Base-by-base conservation (phyloP, 2,888 invertebrate genomes). In the Ectemnius cavifrons region DNA sequence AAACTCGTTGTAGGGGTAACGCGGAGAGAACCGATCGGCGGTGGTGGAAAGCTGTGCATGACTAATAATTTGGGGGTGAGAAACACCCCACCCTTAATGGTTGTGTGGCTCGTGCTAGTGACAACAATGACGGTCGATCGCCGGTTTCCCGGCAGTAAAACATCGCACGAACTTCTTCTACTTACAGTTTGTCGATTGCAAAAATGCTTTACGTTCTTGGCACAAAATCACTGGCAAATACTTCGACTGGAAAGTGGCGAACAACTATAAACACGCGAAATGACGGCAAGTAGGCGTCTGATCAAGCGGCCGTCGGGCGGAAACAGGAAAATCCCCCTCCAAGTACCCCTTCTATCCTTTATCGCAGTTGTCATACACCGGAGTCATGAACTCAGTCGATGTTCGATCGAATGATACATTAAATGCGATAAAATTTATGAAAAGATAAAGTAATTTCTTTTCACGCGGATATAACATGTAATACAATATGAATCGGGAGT, bases 41-140 rank as follows among this genome's bases (percentile, higher is more conserved):
- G 57, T 63, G 62, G 61, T 67, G 72, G 52, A 77, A 73, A 75
- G 72, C 71, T 65, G 76, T 80, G 80, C 84, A 86, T 89, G 89
- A 89, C 89, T 89, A 89, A 89, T 89, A 89, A 86, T 85, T 86
- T 79, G 79, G 85, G 89, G 88, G 87, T 87, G 88, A 87, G 88
- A 52, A 16, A 84, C 81, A 87, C 87, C 86, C 88, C 87, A 86
- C 88, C 87, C 88, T 85, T 82, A 63, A 74, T 71, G 66, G 75
- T 64, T 28, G 70, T 37, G 37, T 66, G 67, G 47, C 71, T 47
- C 57, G 16, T 66, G 69, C 58, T 56, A 69, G 73, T 67, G 73
- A 77, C 58, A 78, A 76, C 77, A 77, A 62, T 77, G 69, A 73
- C 73, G 76, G 47, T 56, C 13, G 23, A 57, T 45, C 20, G 14